Evolutionary conservation across 2,797 vertebrate genomes (phyloP).

Genomic region (Microhierax caerulescens): DNA sequence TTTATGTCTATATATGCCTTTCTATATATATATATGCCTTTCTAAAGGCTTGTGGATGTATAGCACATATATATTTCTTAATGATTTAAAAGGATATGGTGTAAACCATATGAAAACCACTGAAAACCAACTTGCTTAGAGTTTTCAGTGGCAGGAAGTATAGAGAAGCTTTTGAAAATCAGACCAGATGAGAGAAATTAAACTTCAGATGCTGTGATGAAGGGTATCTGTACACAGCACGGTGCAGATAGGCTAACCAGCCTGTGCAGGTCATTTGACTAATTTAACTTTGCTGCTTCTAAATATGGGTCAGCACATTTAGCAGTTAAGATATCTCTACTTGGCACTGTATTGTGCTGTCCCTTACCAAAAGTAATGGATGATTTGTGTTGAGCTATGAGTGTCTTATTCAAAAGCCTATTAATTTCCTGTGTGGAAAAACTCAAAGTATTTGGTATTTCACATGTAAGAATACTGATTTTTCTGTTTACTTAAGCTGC

Average conservation of each 20-base stretch:
- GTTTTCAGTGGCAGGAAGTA: not conserved
- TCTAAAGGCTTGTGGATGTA: not conserved
- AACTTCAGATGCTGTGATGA: not conserved
- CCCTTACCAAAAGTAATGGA: not conserved
- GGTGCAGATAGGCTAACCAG: not conserved
- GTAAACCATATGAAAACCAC: too few species aligned
- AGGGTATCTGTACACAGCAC: not conserved
- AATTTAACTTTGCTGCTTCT: not conserved
- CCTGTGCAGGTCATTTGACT: not conserved
- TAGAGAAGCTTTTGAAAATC: not conserved
- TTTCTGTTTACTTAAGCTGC: not conserved
- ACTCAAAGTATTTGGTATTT: not conserved
- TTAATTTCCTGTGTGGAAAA: not conserved
- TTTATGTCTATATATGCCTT: too few species aligned
- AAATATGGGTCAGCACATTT: not conserved
- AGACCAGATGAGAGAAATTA: not conserved
- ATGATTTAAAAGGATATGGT: not conserved
- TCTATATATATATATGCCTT: not conserved
- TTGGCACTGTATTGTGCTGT: not conserved
- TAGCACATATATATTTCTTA: not conserved
- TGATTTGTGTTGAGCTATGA: not conserved
- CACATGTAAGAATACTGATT: not conserved
- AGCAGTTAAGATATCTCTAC: not conserved
- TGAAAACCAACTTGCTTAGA: not conserved
- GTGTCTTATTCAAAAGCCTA: not conserved